phyloP scores from a whole-genome alignment of 2,113 vertebrate species.

The Phylloscopus trochilus region DNA sequence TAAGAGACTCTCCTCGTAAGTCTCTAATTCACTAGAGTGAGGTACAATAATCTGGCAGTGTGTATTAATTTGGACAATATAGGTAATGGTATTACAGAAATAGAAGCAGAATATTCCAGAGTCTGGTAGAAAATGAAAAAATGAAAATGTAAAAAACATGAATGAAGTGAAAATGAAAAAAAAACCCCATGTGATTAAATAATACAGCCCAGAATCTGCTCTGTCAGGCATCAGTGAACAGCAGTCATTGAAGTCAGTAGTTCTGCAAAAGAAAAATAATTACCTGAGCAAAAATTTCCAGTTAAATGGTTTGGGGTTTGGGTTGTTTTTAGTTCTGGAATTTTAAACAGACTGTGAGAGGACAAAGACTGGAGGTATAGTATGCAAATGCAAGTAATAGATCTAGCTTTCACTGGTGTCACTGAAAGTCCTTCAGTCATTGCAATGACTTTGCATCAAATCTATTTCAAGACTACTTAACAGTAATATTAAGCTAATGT shows the following conservation, averaged over 20 bases:
- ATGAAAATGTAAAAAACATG: background rate
- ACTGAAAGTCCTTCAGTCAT: background rate
- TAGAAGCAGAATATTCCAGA: background rate
- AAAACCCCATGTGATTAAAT: background rate
- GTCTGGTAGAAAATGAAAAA: background rate
- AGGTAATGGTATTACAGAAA: background rate
- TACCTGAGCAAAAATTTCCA: background rate
- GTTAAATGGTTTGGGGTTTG: background rate
- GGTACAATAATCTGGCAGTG: background rate
- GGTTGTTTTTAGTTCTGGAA: background rate
- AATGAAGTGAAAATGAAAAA: background rate
- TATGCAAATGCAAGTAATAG: background rate
- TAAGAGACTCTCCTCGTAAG: background rate
- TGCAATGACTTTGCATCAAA: background rate
- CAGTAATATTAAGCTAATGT: background rate
- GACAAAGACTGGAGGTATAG: background rate
- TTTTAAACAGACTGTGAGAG: background rate
- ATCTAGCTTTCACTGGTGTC: background rate
- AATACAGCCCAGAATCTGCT: background rate
- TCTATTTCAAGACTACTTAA: slow-evolving; percentile 13
- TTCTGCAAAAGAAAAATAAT: background rate
- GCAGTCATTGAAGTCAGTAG: background rate
- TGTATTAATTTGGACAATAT: background rate
- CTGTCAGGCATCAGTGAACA: background rate
- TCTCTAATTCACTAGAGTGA: background rate